Evolutionary conservation across 1,140 invertebrate species (phyloP), one percentile per base, ranked within the genome.

Genomic region (Neelides sp.): DNA sequence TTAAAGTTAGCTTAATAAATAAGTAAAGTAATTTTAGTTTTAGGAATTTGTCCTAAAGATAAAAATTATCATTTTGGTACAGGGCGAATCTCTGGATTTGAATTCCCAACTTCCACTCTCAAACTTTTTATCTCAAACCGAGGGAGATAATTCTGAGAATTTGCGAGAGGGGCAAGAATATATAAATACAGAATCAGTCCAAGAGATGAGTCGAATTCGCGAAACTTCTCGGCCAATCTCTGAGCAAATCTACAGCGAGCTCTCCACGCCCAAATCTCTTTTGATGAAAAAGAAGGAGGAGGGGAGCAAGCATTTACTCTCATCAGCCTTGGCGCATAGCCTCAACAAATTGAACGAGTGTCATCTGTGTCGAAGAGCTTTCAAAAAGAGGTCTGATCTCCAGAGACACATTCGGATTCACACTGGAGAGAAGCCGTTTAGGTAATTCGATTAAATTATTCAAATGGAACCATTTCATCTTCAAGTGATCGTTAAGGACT

Each of bases 381-480:
- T 76, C 55, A 66, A 66, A 2, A 75, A 76, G 55, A 67, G 69
- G 0, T 73, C 69, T 15, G 75, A 76, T 61, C 62, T 76, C 0
- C 65, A 67, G 35, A 63, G 74, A 13, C 75, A 77, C 51, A 52
- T 71, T 43, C 62, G 75, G 39, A 77, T 75, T 3, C 80, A 82
- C 56, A 81, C 78, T 0, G 78, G 79, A 26, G 77, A 80, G 61
- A 73, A 76, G 52, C 80, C 81, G 0, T 83, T 74, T 62, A 67
- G 47, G 57, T 59, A 50, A 50, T 36, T n/a, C 4, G 4, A 12
- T 19, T 27, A n/a, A 3, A 44, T 41, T 44, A 26, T 24, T 41
- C 22, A 27, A 48, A 39, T 43, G 13, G 5, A 46, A n/a, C n/a
- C n/a, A n/a, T n/a, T n/a, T n/a, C n/a, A n/a, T n/a, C n/a, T n/a